Evolutionary conservation across 2,888 invertebrate genomes (phyloP).

Genomic region (Thera britannica): DNA sequence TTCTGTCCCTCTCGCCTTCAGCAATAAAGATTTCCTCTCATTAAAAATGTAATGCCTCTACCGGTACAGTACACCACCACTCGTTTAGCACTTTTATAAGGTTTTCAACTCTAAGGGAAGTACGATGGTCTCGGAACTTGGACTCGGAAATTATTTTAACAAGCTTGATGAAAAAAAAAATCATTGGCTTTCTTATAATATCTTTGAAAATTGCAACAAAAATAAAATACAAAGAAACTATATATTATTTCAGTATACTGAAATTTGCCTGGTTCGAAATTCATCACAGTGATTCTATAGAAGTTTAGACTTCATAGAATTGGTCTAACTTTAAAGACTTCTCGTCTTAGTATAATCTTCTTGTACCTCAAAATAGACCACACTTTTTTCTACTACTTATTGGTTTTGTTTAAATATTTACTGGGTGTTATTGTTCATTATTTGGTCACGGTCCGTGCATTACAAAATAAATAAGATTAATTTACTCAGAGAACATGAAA

Average conservation of each 20-base stretch:
- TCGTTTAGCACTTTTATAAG: constrained; percentile 5
- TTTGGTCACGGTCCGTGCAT: too few species aligned
- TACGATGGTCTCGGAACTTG: too few species aligned
- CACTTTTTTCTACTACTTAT: neutral
- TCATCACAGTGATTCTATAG: neutral
- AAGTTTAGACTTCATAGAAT: neutral
- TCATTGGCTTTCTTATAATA: too few species aligned
- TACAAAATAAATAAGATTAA: too few species aligned
- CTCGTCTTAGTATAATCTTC: neutral
- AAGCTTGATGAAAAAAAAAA: too few species aligned
- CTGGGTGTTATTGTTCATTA: too few species aligned
- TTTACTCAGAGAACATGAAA: too few species aligned
- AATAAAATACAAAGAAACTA: too few species aligned
- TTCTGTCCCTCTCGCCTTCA: constrained; percentile 29
- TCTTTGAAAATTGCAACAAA: too few species aligned
- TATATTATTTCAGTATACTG: neutral
- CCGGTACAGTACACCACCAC: constrained; percentile 6
- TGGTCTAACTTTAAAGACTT: neutral
- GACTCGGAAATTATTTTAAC: too few species aligned
- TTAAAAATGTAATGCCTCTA: constrained; percentile 28
- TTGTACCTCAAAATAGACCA: neutral
- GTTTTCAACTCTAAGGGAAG: neutral
- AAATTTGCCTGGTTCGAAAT: neutral
- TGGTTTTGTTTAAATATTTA: neutral
- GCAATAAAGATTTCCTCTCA: constrained; percentile 32